Evolutionary conservation across 1,140 invertebrate species (phyloP).

Genomic region (Neodiprion pinetum): DNA sequence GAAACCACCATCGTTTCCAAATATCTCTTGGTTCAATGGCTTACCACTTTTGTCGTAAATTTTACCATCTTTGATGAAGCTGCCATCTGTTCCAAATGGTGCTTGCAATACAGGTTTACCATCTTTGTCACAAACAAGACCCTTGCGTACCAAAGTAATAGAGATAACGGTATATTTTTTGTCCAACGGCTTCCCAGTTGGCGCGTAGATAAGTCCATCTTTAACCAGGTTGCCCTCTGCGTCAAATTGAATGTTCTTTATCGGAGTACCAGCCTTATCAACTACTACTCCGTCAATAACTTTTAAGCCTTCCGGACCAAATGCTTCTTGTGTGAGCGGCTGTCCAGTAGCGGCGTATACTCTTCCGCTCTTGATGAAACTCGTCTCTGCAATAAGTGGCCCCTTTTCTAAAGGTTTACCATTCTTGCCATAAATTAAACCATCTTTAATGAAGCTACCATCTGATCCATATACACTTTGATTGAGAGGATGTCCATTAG

Average conservation of each 20-base stretch:
- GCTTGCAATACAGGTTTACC: slow-evolving; percentile 46
- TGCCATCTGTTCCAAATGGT: slow-evolving; percentile 46
- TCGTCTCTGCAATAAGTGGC: slow-evolving; percentile 41
- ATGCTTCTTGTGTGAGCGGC: slow-evolving; percentile 52
- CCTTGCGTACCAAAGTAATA: slow-evolving; percentile 46
- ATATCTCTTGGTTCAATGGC: slow-evolving; percentile 42
- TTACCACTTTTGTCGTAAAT: slow-evolving; percentile 50
- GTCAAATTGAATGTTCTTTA: slow-evolving; percentile 51
- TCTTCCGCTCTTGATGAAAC: slow-evolving; percentile 50
- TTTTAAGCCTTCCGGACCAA: slow-evolving; percentile 54
- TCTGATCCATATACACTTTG: slow-evolving; percentile 40
- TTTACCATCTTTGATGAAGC: slow-evolving; percentile 48
- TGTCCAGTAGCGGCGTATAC: slow-evolving; percentile 45
- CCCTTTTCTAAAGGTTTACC: slow-evolving; percentile 49
- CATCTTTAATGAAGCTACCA: slow-evolving; percentile 51
- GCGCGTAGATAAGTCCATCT: slow-evolving; percentile 46
- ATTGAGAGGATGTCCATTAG: slow-evolving; percentile 43
- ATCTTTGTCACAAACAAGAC: slow-evolving; percentile 48
- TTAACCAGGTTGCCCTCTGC: slow-evolving; percentile 52
- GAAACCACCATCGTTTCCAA: slow-evolving; percentile 43
- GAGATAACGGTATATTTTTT: slow-evolving; percentile 50
- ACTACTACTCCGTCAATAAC: slow-evolving; percentile 50
- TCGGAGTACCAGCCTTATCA: slow-evolving; percentile 49
- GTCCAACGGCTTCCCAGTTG: slow-evolving; percentile 50
- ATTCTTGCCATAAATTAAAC: slow-evolving; percentile 44